Conservation (phyloP, 2,888 invertebrate genomes). For the Oxytorus armatus region DNA sequence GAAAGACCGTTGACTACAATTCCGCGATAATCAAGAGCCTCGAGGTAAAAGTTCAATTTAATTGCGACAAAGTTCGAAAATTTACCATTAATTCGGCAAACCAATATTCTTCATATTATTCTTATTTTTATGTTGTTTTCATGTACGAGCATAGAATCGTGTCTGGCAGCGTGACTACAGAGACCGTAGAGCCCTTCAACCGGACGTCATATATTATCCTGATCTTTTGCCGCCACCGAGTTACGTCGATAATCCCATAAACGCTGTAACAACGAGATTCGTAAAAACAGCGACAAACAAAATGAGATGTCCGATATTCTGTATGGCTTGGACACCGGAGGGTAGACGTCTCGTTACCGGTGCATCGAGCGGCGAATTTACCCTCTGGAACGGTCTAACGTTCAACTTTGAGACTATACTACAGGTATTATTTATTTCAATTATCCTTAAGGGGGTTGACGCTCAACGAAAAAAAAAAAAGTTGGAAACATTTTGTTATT, state of each 20-base stretch:
- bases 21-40: slow-evolving; percentile 96
- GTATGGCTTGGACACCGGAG: slow-evolving; percentile 99
- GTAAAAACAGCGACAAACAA: slow-evolving; percentile 99
- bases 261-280: slow-evolving; percentile 97
- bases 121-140: slow-evolving; percentile 9
- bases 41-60: slow-evolving; percentile 87
- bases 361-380: slow-evolving; percentile 99
- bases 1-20: slow-evolving; percentile 99
- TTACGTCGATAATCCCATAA: slow-evolving; percentile 97
- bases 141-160: slow-evolving; percentile 87
- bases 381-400: slow-evolving; percentile 99
- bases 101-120: background rate
- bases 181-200: slow-evolving; percentile 95
- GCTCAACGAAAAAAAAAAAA: too few relatives aligned
- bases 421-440: slow-evolving; percentile 88
- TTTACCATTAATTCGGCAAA: background rate
- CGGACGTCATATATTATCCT: slow-evolving; percentile 97
- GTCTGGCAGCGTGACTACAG: slow-evolving; percentile 98
- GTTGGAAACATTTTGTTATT: too few relatives aligned
- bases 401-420: slow-evolving; percentile 99
- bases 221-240: slow-evolving; percentile 97
- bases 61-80: background rate
- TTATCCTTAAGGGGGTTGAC: background rate
- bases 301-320: slow-evolving; percentile 99
- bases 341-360: slow-evolving; percentile 98